A percentile compares a stretch with the other conserved stretches of the same genome.
Evolutionary conservation across 2,113 vertebrate species (phyloP).

Genomic region (Tretioscincus oriximinensis): DNA sequence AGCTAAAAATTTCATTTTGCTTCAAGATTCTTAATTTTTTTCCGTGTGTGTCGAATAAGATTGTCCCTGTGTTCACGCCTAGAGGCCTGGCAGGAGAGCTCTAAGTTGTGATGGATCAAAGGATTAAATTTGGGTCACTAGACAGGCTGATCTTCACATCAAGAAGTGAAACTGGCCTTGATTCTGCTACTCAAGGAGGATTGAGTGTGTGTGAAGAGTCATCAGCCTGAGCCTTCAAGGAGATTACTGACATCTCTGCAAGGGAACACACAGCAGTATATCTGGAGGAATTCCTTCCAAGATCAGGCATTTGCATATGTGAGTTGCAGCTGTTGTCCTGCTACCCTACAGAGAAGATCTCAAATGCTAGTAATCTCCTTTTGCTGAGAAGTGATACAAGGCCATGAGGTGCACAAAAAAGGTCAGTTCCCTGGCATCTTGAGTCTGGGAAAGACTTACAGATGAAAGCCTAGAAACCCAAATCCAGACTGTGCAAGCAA

Average conservation of each 20-base stretch:
- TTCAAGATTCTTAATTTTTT: conserved; percentile 3
- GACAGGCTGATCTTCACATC: conserved; percentile 54
- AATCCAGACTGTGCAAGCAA: background rate
- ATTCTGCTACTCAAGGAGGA: conserved; percentile 51
- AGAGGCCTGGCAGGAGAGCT: conserved; percentile 15
- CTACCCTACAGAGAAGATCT: background rate
- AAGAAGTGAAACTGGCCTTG: conserved; percentile 60
- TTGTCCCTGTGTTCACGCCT: background rate
- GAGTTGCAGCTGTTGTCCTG: background rate
- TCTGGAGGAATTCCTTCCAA: background rate
- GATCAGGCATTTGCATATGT: background rate
- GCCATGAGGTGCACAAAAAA: background rate
- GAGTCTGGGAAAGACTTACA: background rate
- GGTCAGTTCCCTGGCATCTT: background rate
- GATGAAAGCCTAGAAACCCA: background rate
- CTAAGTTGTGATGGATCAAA: conserved; percentile 37
- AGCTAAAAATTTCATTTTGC: conserved; percentile 2
- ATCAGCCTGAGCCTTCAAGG: conserved; percentile 38
- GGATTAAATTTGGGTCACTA: conserved; percentile 59
- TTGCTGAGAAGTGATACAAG: too few relatives aligned
- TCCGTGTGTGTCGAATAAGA: background rate
- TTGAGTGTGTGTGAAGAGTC: conserved; percentile 31
- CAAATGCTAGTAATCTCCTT: background rate
- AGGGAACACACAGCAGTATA: background rate
- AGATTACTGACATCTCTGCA: conserved; percentile 25